Percentiles rank a stretch among this genome's conserved stretches.
These are phyloP conservation scores for Cheilosia scutellata DNA, from an alignment of 2,888 invertebrate genomes.

Conservation along the genomic window DNA sequence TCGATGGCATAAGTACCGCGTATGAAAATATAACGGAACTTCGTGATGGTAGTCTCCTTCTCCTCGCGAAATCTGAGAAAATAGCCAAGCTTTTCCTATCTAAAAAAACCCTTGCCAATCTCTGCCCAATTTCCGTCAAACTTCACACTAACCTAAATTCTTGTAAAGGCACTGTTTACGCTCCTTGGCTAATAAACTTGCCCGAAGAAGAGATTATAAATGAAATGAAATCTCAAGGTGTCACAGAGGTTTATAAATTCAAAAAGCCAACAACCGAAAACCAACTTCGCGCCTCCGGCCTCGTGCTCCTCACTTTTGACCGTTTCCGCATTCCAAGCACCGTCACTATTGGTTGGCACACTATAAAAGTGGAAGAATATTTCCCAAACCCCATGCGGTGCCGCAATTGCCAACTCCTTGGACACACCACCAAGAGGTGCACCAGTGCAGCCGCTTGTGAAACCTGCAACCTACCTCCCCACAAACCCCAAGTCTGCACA, in stretches of 20 bases:
- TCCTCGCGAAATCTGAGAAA: constrained; percentile 16
- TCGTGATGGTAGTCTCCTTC: constrained; percentile 6
- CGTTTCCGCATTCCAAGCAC: constrained; percentile 16
- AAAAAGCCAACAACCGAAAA: constrained; percentile 16
- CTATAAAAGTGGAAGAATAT: constrained; percentile 12
- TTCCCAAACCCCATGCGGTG: constrained; percentile 26
- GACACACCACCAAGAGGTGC: constrained; percentile 24
- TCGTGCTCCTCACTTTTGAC: constrained; percentile 33
- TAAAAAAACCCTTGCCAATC: constrained; percentile 17
- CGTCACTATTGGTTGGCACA: constrained; percentile 19
- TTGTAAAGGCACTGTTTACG: constrained; percentile 19
- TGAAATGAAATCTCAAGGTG: constrained; percentile 23
- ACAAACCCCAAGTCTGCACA: not conserved
- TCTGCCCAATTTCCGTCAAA: constrained; percentile 21
- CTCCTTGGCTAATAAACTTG: constrained; percentile 17
- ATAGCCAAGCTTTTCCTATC: constrained; percentile 7
- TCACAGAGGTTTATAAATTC: constrained; percentile 16
- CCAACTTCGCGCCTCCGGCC: constrained; percentile 9
- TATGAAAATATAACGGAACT: constrained; percentile 7
- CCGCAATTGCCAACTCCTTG: constrained; percentile 19
- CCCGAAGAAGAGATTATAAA: constrained; percentile 5
- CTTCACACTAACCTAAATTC: constrained; percentile 24
- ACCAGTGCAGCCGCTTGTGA: not conserved
- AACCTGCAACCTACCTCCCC: not conserved
- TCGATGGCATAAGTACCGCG: constrained; percentile 13